Conservation (phyloP, 2,797 vertebrate genomes). For the Carapus acus region DNA sequence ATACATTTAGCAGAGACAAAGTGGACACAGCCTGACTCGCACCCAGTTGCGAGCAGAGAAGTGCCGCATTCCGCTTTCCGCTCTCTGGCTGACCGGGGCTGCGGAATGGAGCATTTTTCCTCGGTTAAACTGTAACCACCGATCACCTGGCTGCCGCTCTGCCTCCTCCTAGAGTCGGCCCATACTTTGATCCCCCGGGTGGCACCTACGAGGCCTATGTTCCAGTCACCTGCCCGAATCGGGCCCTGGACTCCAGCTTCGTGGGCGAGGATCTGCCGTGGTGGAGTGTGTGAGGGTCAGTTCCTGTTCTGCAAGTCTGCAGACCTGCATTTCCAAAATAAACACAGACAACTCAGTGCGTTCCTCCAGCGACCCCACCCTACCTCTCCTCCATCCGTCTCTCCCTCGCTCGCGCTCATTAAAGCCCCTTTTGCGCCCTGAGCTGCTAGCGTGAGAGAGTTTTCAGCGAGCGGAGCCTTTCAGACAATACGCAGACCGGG, state of each 20-base stretch:
- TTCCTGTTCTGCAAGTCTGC: constrained; percentile 59
- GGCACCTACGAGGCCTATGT: constrained; percentile 16
- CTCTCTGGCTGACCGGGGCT: no score
- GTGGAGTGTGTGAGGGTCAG: constrained; percentile 50
- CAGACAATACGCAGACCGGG: constrained; percentile 55
- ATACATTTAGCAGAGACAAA: constrained; percentile 39
- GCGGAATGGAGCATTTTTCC: constrained; percentile 72
- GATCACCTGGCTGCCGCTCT: constrained; percentile 69
- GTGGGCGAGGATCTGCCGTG: constrained; percentile 27
- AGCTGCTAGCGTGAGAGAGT: constrained; percentile 56
- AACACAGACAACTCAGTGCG: constrained; percentile 71
- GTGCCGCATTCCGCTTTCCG: constrained; percentile 53
- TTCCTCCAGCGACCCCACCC: constrained; percentile 61
- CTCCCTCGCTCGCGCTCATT: constrained; percentile 41
- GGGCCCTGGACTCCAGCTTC: constrained; percentile 20
- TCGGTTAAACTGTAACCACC: constrained; percentile 80
- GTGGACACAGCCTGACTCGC: constrained; percentile 57
- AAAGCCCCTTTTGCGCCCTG: constrained; percentile 44
- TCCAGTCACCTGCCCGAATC: constrained; percentile 58
- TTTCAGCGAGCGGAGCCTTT: constrained; percentile 33
- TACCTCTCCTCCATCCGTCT: constrained; percentile 27
- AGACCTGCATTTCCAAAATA: constrained; percentile 70
- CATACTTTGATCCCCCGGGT: constrained; percentile 54
- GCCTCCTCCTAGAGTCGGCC: constrained; percentile 69
- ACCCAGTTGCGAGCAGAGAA: constrained; percentile 42